Percentiles rank a stretch among this genome's conserved stretches.
Evolutionary conservation across 2,797 vertebrate species (phyloP).

Genomic region (Lemur catta): DNA sequence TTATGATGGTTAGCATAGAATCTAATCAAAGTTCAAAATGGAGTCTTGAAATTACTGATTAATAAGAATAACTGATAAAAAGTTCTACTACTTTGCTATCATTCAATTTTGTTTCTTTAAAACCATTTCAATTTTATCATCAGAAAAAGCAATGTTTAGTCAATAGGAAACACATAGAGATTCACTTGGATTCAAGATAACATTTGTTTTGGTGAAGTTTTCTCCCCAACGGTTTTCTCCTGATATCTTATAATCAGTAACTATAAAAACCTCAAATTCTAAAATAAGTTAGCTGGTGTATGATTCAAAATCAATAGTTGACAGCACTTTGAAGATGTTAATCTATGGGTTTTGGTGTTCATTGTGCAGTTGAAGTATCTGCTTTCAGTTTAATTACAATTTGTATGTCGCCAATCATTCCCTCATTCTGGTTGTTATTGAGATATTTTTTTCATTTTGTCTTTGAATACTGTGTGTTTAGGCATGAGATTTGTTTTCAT

Average conservation of each 20-base stretch:
- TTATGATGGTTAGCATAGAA: background rate
- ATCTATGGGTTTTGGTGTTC: background rate
- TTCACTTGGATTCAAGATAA: background rate
- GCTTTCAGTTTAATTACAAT: background rate
- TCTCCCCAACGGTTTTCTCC: background rate
- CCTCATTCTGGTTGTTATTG: background rate
- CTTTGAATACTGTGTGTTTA: background rate
- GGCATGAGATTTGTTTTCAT: background rate
- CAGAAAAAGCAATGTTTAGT: background rate
- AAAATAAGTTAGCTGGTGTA: background rate
- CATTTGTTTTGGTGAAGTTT: background rate
- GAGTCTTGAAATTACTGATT: background rate
- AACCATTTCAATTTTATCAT: background rate
- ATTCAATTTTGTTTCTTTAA: background rate
- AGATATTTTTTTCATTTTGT: background rate
- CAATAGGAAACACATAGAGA: background rate
- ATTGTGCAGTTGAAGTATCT: background rate
- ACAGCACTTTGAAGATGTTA: background rate
- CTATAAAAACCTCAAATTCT: background rate
- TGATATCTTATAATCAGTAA: background rate
- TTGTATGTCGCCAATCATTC: background rate
- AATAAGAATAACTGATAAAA: background rate
- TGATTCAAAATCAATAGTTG: background rate
- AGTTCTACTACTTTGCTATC: background rate
- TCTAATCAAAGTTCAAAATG: background rate